Conservation (phyloP, 2,797 vertebrate species). For the Tolypeutes matacus region DNA sequence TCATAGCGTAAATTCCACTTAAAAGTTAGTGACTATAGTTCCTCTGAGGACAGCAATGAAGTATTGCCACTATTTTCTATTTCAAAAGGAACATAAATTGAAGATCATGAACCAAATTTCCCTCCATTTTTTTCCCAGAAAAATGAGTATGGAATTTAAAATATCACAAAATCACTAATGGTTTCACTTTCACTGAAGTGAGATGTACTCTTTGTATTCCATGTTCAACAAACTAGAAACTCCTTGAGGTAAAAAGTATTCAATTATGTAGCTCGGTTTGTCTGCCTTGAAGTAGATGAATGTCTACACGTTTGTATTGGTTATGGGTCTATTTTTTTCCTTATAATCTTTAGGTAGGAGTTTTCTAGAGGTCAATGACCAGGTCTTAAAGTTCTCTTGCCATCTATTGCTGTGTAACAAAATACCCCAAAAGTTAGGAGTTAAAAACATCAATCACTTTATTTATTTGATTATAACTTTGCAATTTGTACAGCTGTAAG, state of each 20-base stretch:
- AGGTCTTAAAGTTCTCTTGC: neutral
- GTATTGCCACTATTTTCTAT: conserved; percentile 54
- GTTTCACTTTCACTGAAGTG: conserved; percentile 62
- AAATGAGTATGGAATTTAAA: conserved; percentile 63
- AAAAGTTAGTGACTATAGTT: conserved; percentile 55
- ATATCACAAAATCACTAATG: conserved; percentile 26
- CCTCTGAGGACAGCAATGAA: conserved; percentile 61
- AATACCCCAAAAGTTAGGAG: neutral
- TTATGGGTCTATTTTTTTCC: neutral
- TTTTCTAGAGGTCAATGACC: neutral
- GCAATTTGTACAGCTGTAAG: neutral
- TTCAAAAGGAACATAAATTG: conserved; percentile 72
- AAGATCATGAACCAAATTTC: conserved; percentile 67
- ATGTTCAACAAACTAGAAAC: neutral
- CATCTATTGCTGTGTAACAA: neutral
- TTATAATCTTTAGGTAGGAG: neutral
- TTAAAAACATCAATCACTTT: neutral
- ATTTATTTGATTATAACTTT: neutral
- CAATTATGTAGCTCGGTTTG: neutral
- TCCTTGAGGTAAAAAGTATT: neutral
- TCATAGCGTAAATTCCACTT: conserved; percentile 60
- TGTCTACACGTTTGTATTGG: neutral
- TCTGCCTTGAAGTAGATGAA: neutral
- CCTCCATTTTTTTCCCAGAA: conserved; percentile 55
- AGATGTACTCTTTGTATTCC: neutral